These are phyloP conservation scores for Falco naumanni DNA, from an alignment of 2,797 vertebrate genomes.

Conservation along the genomic window DNA sequence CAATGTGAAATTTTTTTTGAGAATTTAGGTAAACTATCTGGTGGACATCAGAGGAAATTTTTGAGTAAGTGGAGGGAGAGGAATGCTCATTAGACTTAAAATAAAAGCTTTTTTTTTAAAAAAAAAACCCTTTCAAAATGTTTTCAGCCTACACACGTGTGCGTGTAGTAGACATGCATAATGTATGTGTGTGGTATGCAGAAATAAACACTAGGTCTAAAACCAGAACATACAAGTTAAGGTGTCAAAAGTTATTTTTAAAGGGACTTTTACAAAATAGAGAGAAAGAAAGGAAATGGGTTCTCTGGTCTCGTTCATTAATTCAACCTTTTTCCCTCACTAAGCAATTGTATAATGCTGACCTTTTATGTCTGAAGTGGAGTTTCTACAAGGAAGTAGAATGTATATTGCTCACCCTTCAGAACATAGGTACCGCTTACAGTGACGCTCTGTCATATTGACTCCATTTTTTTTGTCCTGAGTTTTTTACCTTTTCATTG, in stretches of 20 bases:
- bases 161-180: background rate
- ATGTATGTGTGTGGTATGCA: background rate
- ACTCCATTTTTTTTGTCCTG: background rate
- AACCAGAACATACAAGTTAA: background rate
- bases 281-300: background rate
- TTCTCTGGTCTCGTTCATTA: background rate
- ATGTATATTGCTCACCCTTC: background rate
- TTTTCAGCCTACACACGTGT: background rate
- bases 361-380: background rate
- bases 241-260: background rate
- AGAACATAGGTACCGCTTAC: background rate
- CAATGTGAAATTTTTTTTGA: background rate
- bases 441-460: background rate
- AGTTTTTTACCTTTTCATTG: background rate
- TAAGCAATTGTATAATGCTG: background rate
- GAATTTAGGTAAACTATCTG: background rate
- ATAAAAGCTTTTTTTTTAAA: background rate
- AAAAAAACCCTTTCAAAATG: background rate
- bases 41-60: background rate
- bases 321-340: background rate
- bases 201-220: background rate
- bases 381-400: background rate
- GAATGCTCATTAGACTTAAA: background rate
- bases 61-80: background rate
- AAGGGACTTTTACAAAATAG: background rate